Conservation (phyloP, 2,888 invertebrate genomes). For the Smittia sp. region DNA sequence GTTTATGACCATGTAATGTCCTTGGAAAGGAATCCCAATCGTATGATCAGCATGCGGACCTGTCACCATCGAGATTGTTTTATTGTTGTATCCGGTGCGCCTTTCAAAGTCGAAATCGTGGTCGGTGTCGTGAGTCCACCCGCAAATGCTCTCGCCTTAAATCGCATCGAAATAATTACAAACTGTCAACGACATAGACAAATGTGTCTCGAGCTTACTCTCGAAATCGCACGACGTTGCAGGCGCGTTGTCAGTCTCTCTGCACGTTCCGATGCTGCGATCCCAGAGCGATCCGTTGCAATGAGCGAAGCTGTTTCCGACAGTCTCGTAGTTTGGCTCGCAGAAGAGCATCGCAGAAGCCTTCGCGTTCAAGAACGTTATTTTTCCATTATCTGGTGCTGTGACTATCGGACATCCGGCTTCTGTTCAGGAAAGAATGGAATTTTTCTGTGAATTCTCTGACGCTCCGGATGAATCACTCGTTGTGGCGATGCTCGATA, state of each 20-base stretch:
- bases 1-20: slow-evolving; percentile 82
- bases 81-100: slow-evolving; percentile 54
- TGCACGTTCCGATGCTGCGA: slow-evolving; percentile 63
- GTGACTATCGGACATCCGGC: slow-evolving; percentile 57
- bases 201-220: not conserved
- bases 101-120: slow-evolving; percentile 75
- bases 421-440: slow-evolving; percentile 52
- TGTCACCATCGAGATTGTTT: slow-evolving; percentile 52
- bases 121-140: slow-evolving; percentile 70
- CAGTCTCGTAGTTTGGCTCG: slow-evolving; percentile 60
- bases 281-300: slow-evolving; percentile 75
- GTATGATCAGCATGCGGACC: slow-evolving; percentile 79
- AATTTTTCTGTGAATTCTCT: not conserved
- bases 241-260: slow-evolving; percentile 43
- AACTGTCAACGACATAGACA: too few relatives aligned
- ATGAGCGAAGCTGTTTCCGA: slow-evolving; percentile 62
- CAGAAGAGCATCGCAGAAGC: slow-evolving; percentile 67
- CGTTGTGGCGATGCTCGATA: too few relatives aligned
- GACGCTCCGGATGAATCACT: not conserved
- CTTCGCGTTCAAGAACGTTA: slow-evolving; percentile 55
- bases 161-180: too few relatives aligned
- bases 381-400: slow-evolving; percentile 57
- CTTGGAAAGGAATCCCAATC: slow-evolving; percentile 57
- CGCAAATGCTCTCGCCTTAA: slow-evolving; percentile 61
- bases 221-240: slow-evolving; percentile 49